Base-by-base conservation (phyloP, 2,888 invertebrate species). In the Cybosia mesomella region DNA sequence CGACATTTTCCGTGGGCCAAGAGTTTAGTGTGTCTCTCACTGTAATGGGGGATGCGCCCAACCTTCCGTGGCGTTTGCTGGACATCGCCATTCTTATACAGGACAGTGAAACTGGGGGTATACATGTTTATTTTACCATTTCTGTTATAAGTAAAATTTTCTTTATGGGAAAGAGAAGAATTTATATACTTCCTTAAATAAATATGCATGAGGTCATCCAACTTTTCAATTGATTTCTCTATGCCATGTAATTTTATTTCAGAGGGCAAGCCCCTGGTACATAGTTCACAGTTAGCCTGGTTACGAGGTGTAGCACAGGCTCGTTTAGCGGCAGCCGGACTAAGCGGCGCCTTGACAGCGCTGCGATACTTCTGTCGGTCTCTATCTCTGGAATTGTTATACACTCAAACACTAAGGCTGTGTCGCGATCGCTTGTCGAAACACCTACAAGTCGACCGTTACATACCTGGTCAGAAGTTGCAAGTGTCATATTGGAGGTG, bases 21-120 rank as follows among this genome's bases (percentile, higher is more conserved):
- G 99, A 99, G 90, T 99, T 99, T 92, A 98, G 98, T 89, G 99
- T 98, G 15, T 98, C 99, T 0, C 95, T 99, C 70, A 99, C 99
- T 4, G 97, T 99, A 13, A 98, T 99, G 98, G 99, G 99, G 2
- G 99, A 99, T 91, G 98, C 97, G 7, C 97, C 97, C 0, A 97
- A 96, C 87, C 97, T 99, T 67, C 99, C 99, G 0, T 99, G 99
- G 99, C 96, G 99, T 64, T 95, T 99, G 65, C 95, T 99, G 70
- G 98, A 99, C 89, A 98, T 99, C 79, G 98, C 98, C 83, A 97
- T 99, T 83, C 95, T 99, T 18, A 99, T 99, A 3, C 98, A 99
- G 88, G 99, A 99, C 87, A 98, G 97, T 90, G 99, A 99, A 95
- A 99, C 99, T 66, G 99, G 99, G 85, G 97, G 98, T 97, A 89